Evolutionary conservation across 2,797 vertebrate genomes (phyloP), one percentile per base, ranked within the genome.

Genomic region (Danio aesculapii): DNA sequence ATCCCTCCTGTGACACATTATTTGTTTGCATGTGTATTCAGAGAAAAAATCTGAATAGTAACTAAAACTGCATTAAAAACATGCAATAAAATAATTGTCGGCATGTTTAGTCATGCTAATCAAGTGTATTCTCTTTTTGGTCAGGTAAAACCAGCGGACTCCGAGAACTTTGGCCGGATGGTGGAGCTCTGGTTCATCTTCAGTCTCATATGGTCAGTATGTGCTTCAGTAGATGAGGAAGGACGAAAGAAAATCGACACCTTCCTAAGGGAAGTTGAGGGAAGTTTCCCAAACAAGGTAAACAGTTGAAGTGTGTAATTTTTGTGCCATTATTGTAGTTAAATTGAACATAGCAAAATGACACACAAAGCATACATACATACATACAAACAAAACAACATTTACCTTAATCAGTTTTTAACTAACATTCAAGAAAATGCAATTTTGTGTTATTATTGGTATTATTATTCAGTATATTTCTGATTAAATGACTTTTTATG

Each of bases 151-250:
- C 93, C 92, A 0, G 75, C 82, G 0, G 94, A 95, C 47, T 4
- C 17, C 0, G 94, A 95, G 10, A 89, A 90, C 85, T 92, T 88
- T 21, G 10, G 66, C 0, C 53, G 83, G 2, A 92, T 95, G 92
- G 87, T 94, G 9, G 93, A 94, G 86, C 88, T 95, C 79, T 94
- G 85, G 16, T 96, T 95, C 81, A 82, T 93, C 74, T 96, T 96
- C 91, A 94, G 94, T 77, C 89, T 96, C 88, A 92, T 95, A 88
- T 96, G 95, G 95, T 94, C 95, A 0, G 85, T 95, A 44, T 95
- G 94, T 0, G 94, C 93, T 0, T 91, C 95, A 0, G 95, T 95
- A 86, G 93, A 96, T 9, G 94, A 95, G 82, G 92, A 93, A 0
- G 92, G 95, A n/a, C 91, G 94, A 46, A 95, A 93, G 86, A 94